A percentile compares a stretch with the other conserved stretches of the same genome.
Evolutionary conservation across 2,113 vertebrate genomes (phyloP).

Genomic region (Megaceryle torquata): DNA sequence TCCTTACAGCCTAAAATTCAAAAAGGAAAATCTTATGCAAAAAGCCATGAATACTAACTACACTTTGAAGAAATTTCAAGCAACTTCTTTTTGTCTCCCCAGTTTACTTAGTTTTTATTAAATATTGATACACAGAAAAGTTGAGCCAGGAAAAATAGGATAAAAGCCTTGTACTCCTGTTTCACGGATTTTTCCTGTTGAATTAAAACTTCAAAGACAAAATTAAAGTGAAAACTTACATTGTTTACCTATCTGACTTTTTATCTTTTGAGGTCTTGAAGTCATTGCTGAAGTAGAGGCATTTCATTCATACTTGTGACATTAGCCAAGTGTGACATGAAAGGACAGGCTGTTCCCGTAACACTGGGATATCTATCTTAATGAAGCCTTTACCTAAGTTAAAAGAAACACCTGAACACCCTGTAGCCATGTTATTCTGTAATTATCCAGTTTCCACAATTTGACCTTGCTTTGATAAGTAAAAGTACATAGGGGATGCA

Average conservation of each 20-base stretch:
- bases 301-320: background rate
- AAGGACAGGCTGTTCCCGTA: background rate
- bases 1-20: background rate
- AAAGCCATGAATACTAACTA: background rate
- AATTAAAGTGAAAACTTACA: background rate
- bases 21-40: background rate
- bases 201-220: background rate
- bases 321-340: background rate
- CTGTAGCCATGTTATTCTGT: background rate
- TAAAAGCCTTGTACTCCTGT: background rate
- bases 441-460: background rate
- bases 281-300: background rate
- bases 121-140: background rate
- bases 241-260: background rate
- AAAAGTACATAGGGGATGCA: background rate
- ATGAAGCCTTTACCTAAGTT: background rate
- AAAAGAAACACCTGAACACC: slow-evolving; percentile 13
- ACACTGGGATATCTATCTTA: background rate
- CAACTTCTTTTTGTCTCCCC: background rate
- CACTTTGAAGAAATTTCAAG: background rate
- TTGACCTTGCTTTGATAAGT: background rate
- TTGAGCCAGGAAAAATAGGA: background rate
- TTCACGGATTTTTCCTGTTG: background rate
- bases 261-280: slow-evolving; percentile 6
- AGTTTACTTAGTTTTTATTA: background rate